phyloP scores from a whole-genome alignment of 2,113 vertebrate species.

The Atrichornis clamosus region DNA sequence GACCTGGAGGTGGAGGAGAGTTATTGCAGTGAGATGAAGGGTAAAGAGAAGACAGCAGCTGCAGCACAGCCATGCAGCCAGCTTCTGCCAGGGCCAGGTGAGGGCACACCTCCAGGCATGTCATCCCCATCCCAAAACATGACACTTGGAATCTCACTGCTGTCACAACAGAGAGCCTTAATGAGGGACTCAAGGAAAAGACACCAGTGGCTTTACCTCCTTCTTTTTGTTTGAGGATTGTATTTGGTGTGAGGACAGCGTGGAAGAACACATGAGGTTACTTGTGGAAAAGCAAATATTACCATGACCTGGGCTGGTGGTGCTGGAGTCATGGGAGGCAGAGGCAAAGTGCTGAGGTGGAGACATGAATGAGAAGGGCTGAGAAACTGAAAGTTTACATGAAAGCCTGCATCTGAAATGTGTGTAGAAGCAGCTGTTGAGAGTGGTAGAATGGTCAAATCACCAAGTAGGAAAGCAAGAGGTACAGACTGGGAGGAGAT shows the following conservation, averaged over 20 bases:
- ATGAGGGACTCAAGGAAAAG: neutral
- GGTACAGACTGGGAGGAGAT: neutral
- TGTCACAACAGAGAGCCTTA: neutral
- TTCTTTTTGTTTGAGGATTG: neutral
- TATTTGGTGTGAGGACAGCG: neutral
- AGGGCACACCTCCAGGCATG: neutral
- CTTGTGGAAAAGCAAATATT: neutral
- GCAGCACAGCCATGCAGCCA: neutral
- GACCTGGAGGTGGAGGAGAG: neutral
- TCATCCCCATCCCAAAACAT: neutral
- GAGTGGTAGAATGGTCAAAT: neutral
- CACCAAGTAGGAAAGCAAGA: neutral
- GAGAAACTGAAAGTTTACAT: neutral
- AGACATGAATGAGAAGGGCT: neutral
- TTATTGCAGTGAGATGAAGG: neutral
- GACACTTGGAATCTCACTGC: neutral
- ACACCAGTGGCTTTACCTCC: neutral
- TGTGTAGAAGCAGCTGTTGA: neutral
- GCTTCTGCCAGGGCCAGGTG: neutral
- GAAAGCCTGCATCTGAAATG: neutral
- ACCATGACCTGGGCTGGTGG: neutral
- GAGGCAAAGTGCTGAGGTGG: neutral
- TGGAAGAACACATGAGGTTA: neutral
- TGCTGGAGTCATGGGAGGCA: neutral
- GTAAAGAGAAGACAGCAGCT: neutral